Base-by-base conservation (phyloP, 2,113 vertebrate species). In the Paracanthobrama guichenoti region DNA sequence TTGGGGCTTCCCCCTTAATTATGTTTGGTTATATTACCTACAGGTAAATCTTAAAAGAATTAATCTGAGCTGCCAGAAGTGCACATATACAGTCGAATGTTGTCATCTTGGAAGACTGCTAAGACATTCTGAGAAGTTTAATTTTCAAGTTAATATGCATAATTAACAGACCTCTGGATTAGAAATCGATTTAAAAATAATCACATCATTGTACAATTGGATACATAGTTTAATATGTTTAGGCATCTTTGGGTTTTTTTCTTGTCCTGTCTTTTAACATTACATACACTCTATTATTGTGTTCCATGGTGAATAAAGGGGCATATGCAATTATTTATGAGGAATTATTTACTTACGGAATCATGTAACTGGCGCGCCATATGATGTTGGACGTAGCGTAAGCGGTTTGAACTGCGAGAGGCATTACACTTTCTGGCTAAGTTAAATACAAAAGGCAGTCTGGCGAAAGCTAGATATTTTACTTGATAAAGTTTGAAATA, bases 11-110 rank as follows among this genome's bases (percentile, higher is more conserved):
- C 24, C 57, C 35, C 57, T 44, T 80, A 83, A 86, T 86, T 84
- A 84, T 84, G 46, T 79, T 80, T 84, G 44, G 59, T 62, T 77
- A 79, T 69, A 35, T 69, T 60, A 79, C 67, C 74, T 86, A 53
- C 55, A 79, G 81, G 76, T 80, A 81, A 53, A 73, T 50, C 67
- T 73, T 46, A 73, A 79, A 46, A 79, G 12, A 81, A 53, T 76
- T 75, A 53, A 82, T 86, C 18, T 53, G 35, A 81, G 71, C 79
- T 75, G 46, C 57, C 46, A 74, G 69, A 42, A 75, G 60, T 86
- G 26, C 44, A 59, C 59, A 81, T 79, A 86, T 42, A 59, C 53
- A 60, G 24, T 79, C 8, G 5, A 69, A 85, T 6, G 44, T 67
- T 81, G 31, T 81, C 55, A 81, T 50, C 55, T 64, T 62, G n/a